Percentiles rank a stretch among this genome's conserved stretches.
Conservation (phyloP, 2,797 vertebrate species). For the Tachyglossus aculeatus region DNA sequence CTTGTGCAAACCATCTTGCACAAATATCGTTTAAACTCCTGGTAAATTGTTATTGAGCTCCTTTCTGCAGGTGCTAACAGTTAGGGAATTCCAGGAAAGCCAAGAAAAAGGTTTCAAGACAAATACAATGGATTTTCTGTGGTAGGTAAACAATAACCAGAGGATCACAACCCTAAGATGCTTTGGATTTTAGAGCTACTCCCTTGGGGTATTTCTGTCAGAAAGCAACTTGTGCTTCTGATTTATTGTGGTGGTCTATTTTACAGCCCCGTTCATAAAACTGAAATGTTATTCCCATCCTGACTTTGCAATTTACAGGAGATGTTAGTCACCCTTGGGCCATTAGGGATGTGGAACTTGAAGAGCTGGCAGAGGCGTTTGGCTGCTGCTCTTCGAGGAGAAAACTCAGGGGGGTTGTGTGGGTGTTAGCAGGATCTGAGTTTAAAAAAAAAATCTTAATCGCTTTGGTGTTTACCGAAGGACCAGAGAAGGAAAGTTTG, state of each 20-base stretch:
- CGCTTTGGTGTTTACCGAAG: not conserved
- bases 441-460: not conserved
- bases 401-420: not conserved
- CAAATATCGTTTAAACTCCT: not conserved
- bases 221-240: not conserved
- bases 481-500: no score
- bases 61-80: not conserved
- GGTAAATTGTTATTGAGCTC: not conserved
- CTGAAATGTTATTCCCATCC: not conserved
- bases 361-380: not conserved
- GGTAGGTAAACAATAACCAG: not conserved
- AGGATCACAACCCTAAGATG: not conserved
- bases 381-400: not conserved
- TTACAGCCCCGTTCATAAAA: not conserved
- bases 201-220: not conserved
- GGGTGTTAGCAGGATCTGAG: not conserved
- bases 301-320: not conserved
- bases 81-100: not conserved
- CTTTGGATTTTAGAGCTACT: slow-evolving; percentile 16
- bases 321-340: not conserved
- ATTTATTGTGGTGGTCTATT: not conserved
- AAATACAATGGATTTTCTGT: not conserved
- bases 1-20: not conserved
- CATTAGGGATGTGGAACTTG: not conserved
- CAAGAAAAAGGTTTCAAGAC: slow-evolving; percentile 3